Percentiles rank a stretch among this genome's conserved stretches.
phyloP scores from a whole-genome alignment of 2,888 invertebrate species.

The Pseudoips prasinana region DNA sequence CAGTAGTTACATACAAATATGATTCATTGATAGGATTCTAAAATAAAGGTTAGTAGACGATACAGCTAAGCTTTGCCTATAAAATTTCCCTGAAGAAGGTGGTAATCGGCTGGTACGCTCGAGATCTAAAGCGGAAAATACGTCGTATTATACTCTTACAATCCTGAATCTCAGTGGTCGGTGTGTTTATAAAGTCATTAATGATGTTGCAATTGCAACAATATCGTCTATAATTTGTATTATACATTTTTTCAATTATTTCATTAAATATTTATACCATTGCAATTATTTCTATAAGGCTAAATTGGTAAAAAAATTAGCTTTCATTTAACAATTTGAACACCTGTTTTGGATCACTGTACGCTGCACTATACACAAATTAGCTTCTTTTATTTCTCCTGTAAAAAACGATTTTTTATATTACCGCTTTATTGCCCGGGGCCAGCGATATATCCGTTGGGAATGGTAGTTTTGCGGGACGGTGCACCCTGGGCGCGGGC shows the following conservation, averaged over 20 bases:
- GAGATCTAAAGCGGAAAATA: neutral
- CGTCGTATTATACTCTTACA: slow-evolving; percentile 3
- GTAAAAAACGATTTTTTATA: neutral
- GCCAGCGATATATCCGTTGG: too few relatives aligned
- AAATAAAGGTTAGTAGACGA: too few relatives aligned
- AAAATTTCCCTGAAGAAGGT: slow-evolving; percentile 5
- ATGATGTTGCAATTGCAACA: slow-evolving; percentile 4
- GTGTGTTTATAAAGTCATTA: slow-evolving; percentile 7
- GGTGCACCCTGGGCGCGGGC: too few relatives aligned
- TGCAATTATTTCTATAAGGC: slow-evolving; percentile 1
- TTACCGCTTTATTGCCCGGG: neutral
- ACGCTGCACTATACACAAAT: slow-evolving; percentile 1
- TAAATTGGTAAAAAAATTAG: slow-evolving; percentile 2
- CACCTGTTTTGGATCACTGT: slow-evolving; percentile 3
- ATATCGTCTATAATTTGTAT: slow-evolving; percentile 2
- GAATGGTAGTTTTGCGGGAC: too few relatives aligned
- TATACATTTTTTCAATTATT: slow-evolving; percentile 1
- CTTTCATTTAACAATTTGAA: slow-evolving; percentile 1
- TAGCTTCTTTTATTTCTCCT: neutral
- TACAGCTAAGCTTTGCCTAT: too few relatives aligned
- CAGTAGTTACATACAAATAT: too few relatives aligned
- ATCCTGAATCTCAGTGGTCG: slow-evolving; percentile 3
- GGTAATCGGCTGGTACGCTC: slow-evolving; percentile 3
- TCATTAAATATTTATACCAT: slow-evolving; percentile 1
- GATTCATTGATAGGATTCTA: too few relatives aligned